Base-by-base conservation (phyloP, 2,797 vertebrate genomes). In the Argya squamiceps region DNA sequence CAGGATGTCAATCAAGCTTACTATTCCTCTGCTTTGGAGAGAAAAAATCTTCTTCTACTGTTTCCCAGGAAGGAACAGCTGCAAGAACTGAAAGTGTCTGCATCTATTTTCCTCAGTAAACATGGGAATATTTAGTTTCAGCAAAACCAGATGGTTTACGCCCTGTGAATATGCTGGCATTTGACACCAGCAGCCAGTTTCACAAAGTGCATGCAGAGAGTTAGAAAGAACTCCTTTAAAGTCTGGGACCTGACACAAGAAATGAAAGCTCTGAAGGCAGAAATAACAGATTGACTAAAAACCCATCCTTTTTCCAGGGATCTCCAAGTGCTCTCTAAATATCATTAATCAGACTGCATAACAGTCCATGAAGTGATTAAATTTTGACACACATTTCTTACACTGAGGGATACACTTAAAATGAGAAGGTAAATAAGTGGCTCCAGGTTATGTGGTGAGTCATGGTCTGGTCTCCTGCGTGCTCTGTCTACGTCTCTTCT, bases 51-150 rank as follows among this genome's bases (percentile, higher is more conserved):
- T 96, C 76, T 84, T 43, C 21, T 39, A 32, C 84, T 84, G 26
- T 94, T 92, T 93, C 67, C 56, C 74, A 82, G 94, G 92, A 69
- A 94, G 89, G 65, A 96, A 96, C 82, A 93, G 80, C 94, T 96
- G 95, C 18, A 36, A 95, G 84, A 84, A 89, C 69, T 80, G 75
- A 92, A 94, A 96, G 84, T 70, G 74, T 83, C 94, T 84, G 79
- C 88, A 60, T 92, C 84, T 81, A 88, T 96, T 94, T 96, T 96
- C 59, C 76, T 84, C 39, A 55, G 82, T 84, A 94, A 96, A 95
- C 83, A 79, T 2, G 21, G 95, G 78, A 93, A 88, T 96, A 94
- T 94, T 97, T 88, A 71, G 88, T 85, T 95, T 93, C 81, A 56
- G 59, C 70, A 91, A 87, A 97, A 90, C 29, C 76, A 94, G 95